Percentiles rank a stretch among this genome's conserved stretches.
phyloP scores from a whole-genome alignment of 2,797 vertebrate genomes.

The Manis javanica region DNA sequence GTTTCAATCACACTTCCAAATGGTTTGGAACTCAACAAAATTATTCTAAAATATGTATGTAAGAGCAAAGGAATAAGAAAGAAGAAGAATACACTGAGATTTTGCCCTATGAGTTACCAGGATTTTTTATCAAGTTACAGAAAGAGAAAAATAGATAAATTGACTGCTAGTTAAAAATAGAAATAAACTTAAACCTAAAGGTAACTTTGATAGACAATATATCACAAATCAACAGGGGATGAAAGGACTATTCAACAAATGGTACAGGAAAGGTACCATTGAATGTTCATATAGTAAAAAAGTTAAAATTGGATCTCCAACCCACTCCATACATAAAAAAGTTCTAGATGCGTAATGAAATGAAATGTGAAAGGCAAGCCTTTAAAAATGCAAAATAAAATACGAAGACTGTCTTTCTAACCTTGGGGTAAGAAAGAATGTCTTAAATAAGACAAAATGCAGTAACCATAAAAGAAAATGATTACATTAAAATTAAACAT shows the following conservation, averaged over 20 bases:
- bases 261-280: background rate
- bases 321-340: background rate
- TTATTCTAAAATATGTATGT: background rate
- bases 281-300: background rate
- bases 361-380: background rate
- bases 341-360: background rate
- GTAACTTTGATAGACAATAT: background rate
- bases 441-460: background rate
- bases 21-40: background rate
- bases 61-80: background rate
- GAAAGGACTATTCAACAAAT: background rate
- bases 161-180: background rate
- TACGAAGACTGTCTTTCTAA: background rate
- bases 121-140: background rate
- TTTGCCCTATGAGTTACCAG: background rate
- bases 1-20: background rate
- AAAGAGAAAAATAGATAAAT: background rate
- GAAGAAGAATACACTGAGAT: background rate
- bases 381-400: conserved; percentile 24
- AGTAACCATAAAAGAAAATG: background rate
- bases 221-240: background rate
- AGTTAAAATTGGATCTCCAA: background rate
- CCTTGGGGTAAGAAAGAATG: background rate
- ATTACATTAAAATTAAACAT: background rate
- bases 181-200: background rate